phyloP scores from a whole-genome alignment of 2,113 vertebrate species.

The Monopterus albus region DNA sequence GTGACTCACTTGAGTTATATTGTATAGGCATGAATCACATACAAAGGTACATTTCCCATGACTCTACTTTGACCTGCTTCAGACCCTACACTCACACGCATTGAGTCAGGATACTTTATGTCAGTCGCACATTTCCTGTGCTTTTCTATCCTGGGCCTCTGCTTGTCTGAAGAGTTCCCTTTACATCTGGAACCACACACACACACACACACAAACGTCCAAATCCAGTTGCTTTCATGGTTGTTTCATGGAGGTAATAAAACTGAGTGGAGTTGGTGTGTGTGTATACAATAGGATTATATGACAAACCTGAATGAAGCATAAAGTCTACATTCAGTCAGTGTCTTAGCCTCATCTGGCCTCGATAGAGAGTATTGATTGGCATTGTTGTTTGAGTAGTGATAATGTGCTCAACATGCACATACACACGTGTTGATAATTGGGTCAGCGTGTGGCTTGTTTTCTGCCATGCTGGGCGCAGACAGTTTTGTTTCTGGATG shows the following conservation, averaged over 20 bases:
- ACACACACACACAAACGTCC: constrained; percentile 36
- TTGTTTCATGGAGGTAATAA: no score
- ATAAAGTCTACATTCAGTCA: neutral
- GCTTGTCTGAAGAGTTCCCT: constrained; percentile 36
- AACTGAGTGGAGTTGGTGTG: no score
- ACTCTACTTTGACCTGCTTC: constrained; percentile 48
- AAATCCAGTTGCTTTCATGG: no score
- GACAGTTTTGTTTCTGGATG: constrained; percentile 61
- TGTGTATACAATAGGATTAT: no score
- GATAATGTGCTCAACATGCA: constrained; percentile 28
- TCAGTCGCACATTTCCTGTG: constrained; percentile 60
- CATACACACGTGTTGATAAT: constrained; percentile 11
- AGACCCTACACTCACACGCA: neutral
- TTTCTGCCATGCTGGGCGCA: constrained; percentile 60
- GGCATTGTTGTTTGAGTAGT: constrained; percentile 1
- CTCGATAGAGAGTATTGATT: constrained; percentile 34
- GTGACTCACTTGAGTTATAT: constrained; percentile 47
- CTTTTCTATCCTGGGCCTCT: constrained; percentile 46
- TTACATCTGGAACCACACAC: constrained; percentile 57
- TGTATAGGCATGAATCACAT: constrained; percentile 32
- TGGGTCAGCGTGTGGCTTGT: constrained; percentile 35
- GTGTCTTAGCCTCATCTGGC: constrained; percentile 8
- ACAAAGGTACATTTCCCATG: constrained; percentile 31
- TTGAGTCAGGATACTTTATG: no score
- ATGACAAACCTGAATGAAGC: no score